Evolutionary conservation across 2,113 vertebrate species (phyloP).

Genomic region (Eolophus roseicapilla): DNA sequence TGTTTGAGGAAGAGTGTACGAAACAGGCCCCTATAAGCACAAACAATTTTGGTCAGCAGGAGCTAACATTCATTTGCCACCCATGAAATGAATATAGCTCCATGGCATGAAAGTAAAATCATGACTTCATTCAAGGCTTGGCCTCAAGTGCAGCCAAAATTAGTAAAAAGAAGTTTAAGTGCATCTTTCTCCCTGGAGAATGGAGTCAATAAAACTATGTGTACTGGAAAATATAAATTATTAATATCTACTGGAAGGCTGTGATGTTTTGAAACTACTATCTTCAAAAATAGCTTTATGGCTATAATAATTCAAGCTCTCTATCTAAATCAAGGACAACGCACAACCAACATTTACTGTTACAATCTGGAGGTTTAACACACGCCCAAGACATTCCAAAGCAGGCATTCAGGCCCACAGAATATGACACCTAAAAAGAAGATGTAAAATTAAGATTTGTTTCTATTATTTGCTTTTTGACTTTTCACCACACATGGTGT

Average conservation of each 20-base stretch:
- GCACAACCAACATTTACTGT: not conserved
- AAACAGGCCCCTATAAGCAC: not conserved
- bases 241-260: conserved; percentile 38
- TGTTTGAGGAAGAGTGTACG: not conserved
- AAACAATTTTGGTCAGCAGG: not conserved
- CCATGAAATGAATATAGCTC: not conserved
- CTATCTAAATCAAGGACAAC: conserved; percentile 11
- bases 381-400: not conserved
- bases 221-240: conserved; percentile 38
- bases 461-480: not conserved
- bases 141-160: conserved; percentile 12
- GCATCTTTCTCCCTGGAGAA: not conserved
- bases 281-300: conserved; percentile 35
- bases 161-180: conserved; percentile 33
- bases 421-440: not conserved
- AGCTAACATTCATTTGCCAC: not conserved
- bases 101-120: not conserved
- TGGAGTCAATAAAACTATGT: conserved; percentile 11
- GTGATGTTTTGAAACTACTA: not conserved
- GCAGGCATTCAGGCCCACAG: not conserved
- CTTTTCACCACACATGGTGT: not conserved
- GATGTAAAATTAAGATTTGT: not conserved
- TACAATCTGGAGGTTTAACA: not conserved
- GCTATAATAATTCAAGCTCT: conserved; percentile 8
- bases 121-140: not conserved